Percentiles rank a stretch among this genome's conserved stretches.
phyloP scores from a whole-genome alignment of 1,140 invertebrate species.

The Heliconius melpomene region DNA sequence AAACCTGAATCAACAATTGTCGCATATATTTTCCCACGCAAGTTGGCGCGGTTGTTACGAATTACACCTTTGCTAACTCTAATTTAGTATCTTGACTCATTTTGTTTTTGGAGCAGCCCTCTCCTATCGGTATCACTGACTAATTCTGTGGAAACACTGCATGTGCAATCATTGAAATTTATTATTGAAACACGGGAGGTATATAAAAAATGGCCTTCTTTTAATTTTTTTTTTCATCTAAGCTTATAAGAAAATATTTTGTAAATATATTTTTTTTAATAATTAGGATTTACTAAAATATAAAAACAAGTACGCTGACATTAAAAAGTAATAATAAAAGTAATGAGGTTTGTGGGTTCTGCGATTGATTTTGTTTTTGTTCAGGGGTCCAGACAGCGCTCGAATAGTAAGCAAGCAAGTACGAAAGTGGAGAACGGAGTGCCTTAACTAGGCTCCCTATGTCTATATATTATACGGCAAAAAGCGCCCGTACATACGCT shows the following conservation, averaged over 20 bases:
- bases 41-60: constrained; percentile 8
- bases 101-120: constrained; percentile 38
- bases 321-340: not conserved
- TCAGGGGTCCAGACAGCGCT: no score
- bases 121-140: constrained; percentile 7
- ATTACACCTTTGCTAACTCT: constrained; percentile 28
- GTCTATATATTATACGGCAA: no score
- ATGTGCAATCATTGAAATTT: not conserved
- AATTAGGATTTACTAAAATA: not conserved
- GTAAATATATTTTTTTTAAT: no score
- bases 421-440: no score
- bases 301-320: not conserved
- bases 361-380: no score
- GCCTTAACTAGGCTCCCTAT: no score
- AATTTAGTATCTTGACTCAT: constrained; percentile 31
- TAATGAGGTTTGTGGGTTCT: no score
- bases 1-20: not conserved
- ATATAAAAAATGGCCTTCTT: no score
- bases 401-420: no score
- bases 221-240: no score
- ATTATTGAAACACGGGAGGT: not conserved
- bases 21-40: not conserved
- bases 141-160: not conserved
- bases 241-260: no score
- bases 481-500: no score